Conservation (phyloP, 2,113 vertebrate genomes). For the Scalopus aquaticus region DNA sequence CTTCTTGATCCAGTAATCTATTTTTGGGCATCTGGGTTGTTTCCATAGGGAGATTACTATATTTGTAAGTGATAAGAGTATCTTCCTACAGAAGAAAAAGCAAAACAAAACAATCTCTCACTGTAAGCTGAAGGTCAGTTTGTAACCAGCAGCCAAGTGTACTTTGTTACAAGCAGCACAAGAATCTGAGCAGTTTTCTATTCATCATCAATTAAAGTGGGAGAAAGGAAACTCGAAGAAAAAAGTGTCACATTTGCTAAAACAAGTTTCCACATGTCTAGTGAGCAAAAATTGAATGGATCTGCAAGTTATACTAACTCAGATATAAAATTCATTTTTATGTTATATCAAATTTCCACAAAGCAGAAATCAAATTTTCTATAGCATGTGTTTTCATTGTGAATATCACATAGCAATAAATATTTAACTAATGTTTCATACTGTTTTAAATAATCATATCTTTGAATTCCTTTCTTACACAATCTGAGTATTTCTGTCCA, state of each 20-base stretch:
- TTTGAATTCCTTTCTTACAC: neutral
- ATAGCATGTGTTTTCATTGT: neutral
- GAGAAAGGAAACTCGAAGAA: neutral
- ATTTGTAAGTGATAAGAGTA: neutral
- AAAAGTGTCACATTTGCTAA: neutral
- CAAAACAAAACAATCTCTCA: neutral
- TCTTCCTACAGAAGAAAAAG: neutral
- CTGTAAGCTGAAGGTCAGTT: neutral
- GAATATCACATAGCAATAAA: neutral
- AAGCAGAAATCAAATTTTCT: neutral
- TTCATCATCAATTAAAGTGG: neutral
- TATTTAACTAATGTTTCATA: neutral
- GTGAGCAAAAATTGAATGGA: neutral
- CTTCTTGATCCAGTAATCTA: too few species aligned
- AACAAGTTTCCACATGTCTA: neutral
- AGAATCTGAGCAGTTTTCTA: neutral
- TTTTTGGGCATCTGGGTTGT: too few species aligned
- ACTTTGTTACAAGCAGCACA: neutral
- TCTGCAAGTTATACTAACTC: neutral
- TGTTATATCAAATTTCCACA: neutral
- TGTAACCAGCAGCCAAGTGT: neutral
- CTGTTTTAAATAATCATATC: neutral
- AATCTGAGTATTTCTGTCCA: constrained; percentile 33
- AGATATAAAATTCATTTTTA: neutral
- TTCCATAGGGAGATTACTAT: neutral